Conservation (phyloP, 2,113 vertebrate species). For the Antennarius striatus region DNA sequence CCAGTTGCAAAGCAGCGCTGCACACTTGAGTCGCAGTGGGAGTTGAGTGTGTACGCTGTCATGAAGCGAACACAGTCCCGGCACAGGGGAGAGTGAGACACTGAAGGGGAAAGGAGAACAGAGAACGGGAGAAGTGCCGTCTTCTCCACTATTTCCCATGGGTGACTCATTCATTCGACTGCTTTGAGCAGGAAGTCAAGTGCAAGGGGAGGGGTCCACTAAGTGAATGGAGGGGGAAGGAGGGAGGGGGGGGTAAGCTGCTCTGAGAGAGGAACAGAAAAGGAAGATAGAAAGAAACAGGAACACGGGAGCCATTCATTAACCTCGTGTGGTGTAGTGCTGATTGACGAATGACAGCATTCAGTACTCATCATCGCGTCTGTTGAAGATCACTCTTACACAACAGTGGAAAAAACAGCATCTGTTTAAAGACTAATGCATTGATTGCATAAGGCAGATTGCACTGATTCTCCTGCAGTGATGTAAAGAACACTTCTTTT, state of each 20-base stretch:
- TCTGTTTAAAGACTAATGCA: slow-evolving; percentile 14
- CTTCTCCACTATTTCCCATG: slow-evolving; percentile 32
- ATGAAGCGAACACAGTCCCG: slow-evolving; percentile 16
- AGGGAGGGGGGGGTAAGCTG: slow-evolving; percentile 4
- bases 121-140: slow-evolving; percentile 37
- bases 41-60: slow-evolving; percentile 35
- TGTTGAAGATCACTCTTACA: slow-evolving; percentile 16
- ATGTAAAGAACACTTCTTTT: too few species aligned
- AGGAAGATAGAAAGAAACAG: slow-evolving; percentile 21
- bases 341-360: slow-evolving; percentile 51
- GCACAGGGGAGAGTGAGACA: slow-evolving; percentile 13
- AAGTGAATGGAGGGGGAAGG: slow-evolving; percentile 25
- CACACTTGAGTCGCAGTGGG: slow-evolving; percentile 5
- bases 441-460: neutral
- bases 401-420: slow-evolving; percentile 16
- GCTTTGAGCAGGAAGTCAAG: slow-evolving; percentile 55
- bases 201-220: neutral
- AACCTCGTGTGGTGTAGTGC: slow-evolving; percentile 40
- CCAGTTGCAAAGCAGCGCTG: slow-evolving; percentile 14
- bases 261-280: slow-evolving; percentile 4
- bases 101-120: slow-evolving; percentile 45
- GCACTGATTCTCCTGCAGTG: too few species aligned
- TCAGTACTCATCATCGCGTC: slow-evolving; percentile 20
- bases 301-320: slow-evolving; percentile 61
- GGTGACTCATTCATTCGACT: slow-evolving; percentile 47